Base-by-base conservation (phyloP, 1,140 invertebrate genomes). In the Rhagoletis zephyria region DNA sequence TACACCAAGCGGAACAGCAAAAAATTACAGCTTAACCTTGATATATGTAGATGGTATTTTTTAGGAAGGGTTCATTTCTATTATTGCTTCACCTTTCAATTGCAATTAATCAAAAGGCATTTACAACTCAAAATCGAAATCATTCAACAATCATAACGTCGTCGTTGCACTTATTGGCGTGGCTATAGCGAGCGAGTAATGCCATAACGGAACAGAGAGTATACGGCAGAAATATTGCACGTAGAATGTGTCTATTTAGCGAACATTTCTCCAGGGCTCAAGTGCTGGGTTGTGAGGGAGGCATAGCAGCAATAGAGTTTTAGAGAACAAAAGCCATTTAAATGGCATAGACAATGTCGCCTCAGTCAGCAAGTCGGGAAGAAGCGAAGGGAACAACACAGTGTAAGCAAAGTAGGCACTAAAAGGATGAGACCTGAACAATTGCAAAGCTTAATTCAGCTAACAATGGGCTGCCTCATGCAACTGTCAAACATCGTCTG, bases 21-120 rank as follows among this genome's bases (percentile, higher is more conserved):
- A 56, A 1, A 56, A 30, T 30, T 30, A 30, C 30, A 1, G 30
- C 51, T 56, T 56, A 81, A 7, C 64, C 64, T 16, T 10, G 48
- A 81, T 48, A 56, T 56, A 81, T 81, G 6, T 30, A 30, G 30
- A 30, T 30, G 30, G 30, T 30, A 30, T 30, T 30, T 30, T 30
- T 30, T 30, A 30, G 30, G 30, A 30, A 30, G 30, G 30, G 30
- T 30, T 30, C 30, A 30, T 30, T 14, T 81, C 42, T 16, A 81
- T 42, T 56, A 16, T 51, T n/a, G 19, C 30, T 81, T n/a, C 42
- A 19, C 51, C 45, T 19, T 81, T 81, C 74, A 51, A 81, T 45
- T 56, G 48, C 74, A 81, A 81, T 81, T 81, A 81, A 81, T 81
- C 74, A 81, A 81, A 81, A 81, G 30, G 74, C 48, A 81, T 81